Evolutionary conservation across 2,888 invertebrate species (phyloP).

Genomic region (Gymnocheta viridis): DNA sequence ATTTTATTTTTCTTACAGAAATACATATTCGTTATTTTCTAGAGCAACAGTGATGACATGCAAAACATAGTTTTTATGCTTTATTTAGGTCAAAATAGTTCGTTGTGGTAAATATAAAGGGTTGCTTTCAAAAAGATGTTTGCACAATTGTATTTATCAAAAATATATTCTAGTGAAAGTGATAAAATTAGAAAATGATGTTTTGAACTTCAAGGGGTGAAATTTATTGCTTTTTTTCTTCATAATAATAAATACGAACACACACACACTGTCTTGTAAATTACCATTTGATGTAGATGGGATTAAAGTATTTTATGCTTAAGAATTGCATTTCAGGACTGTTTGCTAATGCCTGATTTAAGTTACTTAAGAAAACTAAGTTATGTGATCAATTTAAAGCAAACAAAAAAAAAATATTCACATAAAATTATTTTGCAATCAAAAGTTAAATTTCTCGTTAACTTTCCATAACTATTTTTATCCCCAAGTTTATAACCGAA

Average conservation of each 20-base stretch:
- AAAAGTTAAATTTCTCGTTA: background rate
- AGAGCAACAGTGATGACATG: constrained; percentile 49
- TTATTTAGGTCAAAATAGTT: constrained; percentile 15
- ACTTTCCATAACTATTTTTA: background rate
- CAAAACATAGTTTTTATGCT: constrained; percentile 43
- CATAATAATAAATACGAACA: background rate
- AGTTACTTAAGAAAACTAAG: background rate
- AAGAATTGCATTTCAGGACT: too few relatives aligned
- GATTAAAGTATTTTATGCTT: background rate
- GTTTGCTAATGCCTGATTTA: too few relatives aligned
- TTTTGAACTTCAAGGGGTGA: background rate
- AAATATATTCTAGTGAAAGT: background rate
- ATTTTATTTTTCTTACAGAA: background rate
- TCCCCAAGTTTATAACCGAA: background rate
- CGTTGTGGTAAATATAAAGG: background rate
- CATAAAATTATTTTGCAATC: background rate
- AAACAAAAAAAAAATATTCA: background rate
- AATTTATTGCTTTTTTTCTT: background rate
- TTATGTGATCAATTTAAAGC: too few relatives aligned
- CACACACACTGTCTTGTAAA: background rate
- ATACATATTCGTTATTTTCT: constrained; percentile 9
- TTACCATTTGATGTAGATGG: background rate
- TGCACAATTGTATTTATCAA: background rate
- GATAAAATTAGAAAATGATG: constrained; percentile 12
- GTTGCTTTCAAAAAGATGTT: background rate